Evolutionary conservation across 2,888 invertebrate species (phyloP).

Genomic region (Catocala nupta): DNA sequence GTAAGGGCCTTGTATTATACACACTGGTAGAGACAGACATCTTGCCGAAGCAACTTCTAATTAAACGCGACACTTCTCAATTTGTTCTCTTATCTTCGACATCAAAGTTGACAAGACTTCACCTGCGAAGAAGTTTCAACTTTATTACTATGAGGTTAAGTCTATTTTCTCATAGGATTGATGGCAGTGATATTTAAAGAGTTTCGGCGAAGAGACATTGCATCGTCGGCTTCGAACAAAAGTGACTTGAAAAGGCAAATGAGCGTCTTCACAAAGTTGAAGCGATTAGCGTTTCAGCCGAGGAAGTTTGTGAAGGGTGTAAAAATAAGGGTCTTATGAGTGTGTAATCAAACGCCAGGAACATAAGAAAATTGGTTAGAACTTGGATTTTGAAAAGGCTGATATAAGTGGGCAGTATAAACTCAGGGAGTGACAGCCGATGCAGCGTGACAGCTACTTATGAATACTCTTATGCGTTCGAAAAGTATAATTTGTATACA

Average conservation of each 20-base stretch:
- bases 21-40: conserved; percentile 63
- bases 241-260: conserved; percentile 74
- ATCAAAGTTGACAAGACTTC: conserved; percentile 44
- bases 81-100: conserved; percentile 62
- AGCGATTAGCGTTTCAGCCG: conserved; percentile 74
- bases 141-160: conserved; percentile 53
- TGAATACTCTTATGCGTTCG: no score
- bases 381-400: no score
- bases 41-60: conserved; percentile 67
- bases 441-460: no score
- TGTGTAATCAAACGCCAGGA: conserved; percentile 40
- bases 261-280: conserved; percentile 75
- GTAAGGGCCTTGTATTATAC: conserved; percentile 64
- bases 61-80: conserved; percentile 72
- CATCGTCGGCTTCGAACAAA: conserved; percentile 75
- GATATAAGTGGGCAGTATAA: no score
- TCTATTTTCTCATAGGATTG: conserved; percentile 43
- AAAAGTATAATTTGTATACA: no score
- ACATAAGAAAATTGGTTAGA: conserved; percentile 13
- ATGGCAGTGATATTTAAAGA: conserved; percentile 61
- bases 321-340: conserved; percentile 45
- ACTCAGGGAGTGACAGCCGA: no score
- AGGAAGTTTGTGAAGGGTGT: conserved; percentile 44
- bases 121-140: conserved; percentile 43
- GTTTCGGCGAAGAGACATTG: conserved; percentile 70